These are phyloP conservation scores for Orius laevigatus DNA, from an alignment of 1,140 invertebrate genomes.

Conservation along the genomic window DNA sequence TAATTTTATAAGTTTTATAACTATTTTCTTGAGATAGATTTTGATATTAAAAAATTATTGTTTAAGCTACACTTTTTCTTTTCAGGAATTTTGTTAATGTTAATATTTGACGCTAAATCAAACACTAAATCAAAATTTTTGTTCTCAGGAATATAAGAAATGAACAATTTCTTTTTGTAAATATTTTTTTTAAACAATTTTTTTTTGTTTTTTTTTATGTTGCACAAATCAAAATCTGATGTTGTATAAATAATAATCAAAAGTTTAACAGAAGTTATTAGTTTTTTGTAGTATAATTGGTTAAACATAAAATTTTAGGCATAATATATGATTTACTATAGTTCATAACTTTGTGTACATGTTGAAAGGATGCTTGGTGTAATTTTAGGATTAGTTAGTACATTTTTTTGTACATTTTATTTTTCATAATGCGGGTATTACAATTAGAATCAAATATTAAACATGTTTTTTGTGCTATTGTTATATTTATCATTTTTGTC, in stretches of 20 bases:
- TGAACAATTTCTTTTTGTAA: conserved; percentile 3
- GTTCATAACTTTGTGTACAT: conserved; percentile 9
- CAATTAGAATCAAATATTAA: conserved; percentile 6
- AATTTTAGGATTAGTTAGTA: conserved; percentile 1
- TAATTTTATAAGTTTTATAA: too few species aligned
- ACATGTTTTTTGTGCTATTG: conserved; percentile 8
- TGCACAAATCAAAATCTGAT: conserved; percentile 18
- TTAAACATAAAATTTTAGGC: conserved; percentile 9
- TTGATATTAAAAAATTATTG: too few species aligned
- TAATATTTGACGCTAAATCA: neutral
- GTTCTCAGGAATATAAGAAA: conserved; percentile 7
- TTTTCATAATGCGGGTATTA: conserved; percentile 9
- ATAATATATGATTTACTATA: conserved; percentile 6
- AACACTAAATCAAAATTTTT: conserved; percentile 6
- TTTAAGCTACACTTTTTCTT: neutral
- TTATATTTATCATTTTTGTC: neutral
- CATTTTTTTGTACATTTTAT: conserved; percentile 7
- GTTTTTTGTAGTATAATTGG: conserved; percentile 14
- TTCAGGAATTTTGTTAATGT: neutral
- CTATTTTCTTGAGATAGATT: too few species aligned
- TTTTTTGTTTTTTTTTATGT: conserved; percentile 14
- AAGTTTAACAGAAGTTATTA: conserved; percentile 19
- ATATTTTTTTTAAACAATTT: conserved; percentile 1
- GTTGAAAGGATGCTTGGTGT: conserved; percentile 10
- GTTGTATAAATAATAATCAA: conserved; percentile 14